Percentiles rank a stretch among this genome's conserved stretches.
These are phyloP conservation scores for Triops longicaudatus DNA, from an alignment of 1,140 invertebrate species.

Conservation along the genomic window DNA sequence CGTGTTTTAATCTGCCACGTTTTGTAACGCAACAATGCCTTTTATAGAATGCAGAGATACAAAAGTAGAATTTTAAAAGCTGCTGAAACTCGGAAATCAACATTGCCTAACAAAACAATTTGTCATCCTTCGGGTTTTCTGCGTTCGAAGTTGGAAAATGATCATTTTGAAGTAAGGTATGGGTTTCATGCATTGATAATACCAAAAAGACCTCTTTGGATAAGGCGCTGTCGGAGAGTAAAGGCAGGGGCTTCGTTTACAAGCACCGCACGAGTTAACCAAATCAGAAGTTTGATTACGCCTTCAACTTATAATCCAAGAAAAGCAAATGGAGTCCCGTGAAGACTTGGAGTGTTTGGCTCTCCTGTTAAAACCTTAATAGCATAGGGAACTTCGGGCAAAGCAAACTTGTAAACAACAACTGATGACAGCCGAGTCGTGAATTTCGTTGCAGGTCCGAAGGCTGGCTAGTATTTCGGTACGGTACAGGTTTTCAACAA, in stretches of 20 bases:
- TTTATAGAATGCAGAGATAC: background rate
- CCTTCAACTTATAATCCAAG: conserved; percentile 2
- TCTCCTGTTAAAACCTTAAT: conserved; percentile 12
- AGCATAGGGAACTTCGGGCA: background rate
- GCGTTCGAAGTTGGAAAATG: background rate
- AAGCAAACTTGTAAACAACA: background rate
- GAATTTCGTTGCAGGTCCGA: background rate
- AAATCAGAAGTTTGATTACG: conserved; percentile 3
- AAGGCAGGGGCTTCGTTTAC: background rate
- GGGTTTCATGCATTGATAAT: background rate
- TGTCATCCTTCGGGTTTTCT: background rate
- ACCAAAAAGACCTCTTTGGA: background rate
- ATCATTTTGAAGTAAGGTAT: background rate
- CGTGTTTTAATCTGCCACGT: background rate
- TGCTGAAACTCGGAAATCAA: no score
- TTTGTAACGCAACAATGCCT: background rate
- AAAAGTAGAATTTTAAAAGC: background rate
- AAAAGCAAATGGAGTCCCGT: background rate
- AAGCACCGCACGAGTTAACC: background rate
- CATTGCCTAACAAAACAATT: background rate
- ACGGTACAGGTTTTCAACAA: background rate
- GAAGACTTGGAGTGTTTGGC: background rate
- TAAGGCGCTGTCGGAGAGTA: background rate
- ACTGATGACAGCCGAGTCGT: background rate
- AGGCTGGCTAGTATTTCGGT: background rate